Base-by-base conservation (phyloP, 2,797 vertebrate species). In the Gymnopithys bicolor region DNA sequence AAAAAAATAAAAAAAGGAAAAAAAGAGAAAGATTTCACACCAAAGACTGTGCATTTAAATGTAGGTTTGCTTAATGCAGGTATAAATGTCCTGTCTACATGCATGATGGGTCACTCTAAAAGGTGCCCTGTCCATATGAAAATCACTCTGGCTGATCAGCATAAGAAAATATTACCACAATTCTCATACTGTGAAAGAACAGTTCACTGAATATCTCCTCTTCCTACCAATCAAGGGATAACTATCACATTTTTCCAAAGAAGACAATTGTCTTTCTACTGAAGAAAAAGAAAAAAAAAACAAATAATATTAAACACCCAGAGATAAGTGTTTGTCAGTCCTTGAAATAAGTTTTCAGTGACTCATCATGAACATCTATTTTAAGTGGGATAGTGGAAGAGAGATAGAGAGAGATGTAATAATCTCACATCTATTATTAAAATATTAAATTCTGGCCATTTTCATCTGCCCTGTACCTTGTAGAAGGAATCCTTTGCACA, bases 21-120 rank as follows among this genome's bases (percentile, higher is more conserved):
- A 41, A 41, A 41, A 39, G 6, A 39, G 39, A 39, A 41, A 41
- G 41, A 41, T 41, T 97, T 97, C 58, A 59, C 56, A 77, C 4
- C 58, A 52, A 93, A 94, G 83, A 93, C 55, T 90, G 74, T 90
- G 94, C 87, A 95, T 91, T 97, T 96, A 96, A 95, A 90, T 89
- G 70, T 62, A 85, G 51, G 62, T 77, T 93, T 79, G 87, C 23
- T 92, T 92, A 90, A 91, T 67, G 76, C 76, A 92, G 28, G 70
- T 91, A 33, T 80, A 63, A 93, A 94, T 91, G 75, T 75, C 43
- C 48, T 86, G 66, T 76, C 78, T 89, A 60, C 73, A 66, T 2
- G 9, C 37, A 33, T 19, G 27, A 55, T 51, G 45, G 62, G 58
- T 51, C 67, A 84, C 46, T 66, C 67, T 94, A 86, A 94, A 89